Evolutionary conservation across 2,888 invertebrate genomes (phyloP).

Genomic region (Agrochola lychnidis): DNA sequence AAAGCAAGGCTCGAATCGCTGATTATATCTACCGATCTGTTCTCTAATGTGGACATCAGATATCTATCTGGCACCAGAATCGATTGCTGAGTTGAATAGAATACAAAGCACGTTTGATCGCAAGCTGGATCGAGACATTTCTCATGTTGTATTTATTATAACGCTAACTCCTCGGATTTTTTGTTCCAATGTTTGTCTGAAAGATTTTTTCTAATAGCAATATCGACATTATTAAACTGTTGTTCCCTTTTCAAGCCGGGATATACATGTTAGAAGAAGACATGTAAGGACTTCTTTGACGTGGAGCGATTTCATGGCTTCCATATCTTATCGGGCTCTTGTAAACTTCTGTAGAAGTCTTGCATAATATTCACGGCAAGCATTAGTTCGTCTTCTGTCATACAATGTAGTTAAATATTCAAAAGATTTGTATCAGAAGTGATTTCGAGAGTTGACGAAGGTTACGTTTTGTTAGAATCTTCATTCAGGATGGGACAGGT

Average conservation of each 20-base stretch:
- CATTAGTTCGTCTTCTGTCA: neutral
- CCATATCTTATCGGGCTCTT: neutral
- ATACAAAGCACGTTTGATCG: conserved; percentile 47
- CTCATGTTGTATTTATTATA: conserved; percentile 35
- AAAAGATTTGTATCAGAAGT: conserved; percentile 13
- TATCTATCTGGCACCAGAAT: conserved; percentile 26
- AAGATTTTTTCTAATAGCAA: conserved; percentile 3
- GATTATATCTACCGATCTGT: conserved; percentile 38
- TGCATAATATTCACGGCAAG: neutral
- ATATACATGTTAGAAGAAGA: neutral
- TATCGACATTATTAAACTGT: neutral
- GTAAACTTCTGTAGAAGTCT: too few relatives aligned
- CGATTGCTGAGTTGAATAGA: conserved; percentile 37
- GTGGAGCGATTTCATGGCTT: neutral
- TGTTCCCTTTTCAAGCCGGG: neutral
- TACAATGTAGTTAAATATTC: conserved; percentile 1
- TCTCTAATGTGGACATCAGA: conserved; percentile 29
- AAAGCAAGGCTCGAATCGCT: conserved; percentile 38
- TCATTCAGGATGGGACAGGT: conserved; percentile 20
- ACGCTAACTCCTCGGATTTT: neutral
- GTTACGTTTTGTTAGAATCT: conserved; percentile 23
- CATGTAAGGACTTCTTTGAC: neutral
- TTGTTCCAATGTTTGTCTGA: neutral
- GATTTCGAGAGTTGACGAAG: conserved; percentile 20
- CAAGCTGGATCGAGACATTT: conserved; percentile 2